A percentile compares a stretch with the other conserved stretches of the same genome.
These are phyloP conservation scores for Orgyia antiqua DNA, from an alignment of 2,888 invertebrate genomes.

Conservation along the genomic window DNA sequence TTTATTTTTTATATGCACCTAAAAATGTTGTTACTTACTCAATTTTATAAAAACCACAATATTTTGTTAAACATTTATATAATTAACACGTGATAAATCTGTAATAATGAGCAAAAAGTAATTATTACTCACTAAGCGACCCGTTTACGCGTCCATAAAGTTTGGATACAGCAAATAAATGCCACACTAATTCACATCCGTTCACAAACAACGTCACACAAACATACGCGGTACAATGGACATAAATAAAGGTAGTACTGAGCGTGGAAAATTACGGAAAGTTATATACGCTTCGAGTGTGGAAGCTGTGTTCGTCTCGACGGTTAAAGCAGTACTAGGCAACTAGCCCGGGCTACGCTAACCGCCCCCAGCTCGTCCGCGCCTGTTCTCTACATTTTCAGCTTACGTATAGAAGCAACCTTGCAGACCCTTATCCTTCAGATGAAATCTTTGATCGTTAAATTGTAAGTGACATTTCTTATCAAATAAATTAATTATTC, in stretches of 20 bases:
- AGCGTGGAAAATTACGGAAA: slow-evolving; percentile 47
- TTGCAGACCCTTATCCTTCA: slow-evolving; percentile 14
- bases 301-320: slow-evolving; percentile 40
- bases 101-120: too few relatives aligned
- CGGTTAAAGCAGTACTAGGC: slow-evolving; percentile 51
- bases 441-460: slow-evolving; percentile 2
- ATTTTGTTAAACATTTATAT: too few relatives aligned
- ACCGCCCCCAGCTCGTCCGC: slow-evolving; percentile 24
- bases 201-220: slow-evolving; percentile 17
- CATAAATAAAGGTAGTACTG: slow-evolving; percentile 15
- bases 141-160: slow-evolving; percentile 19
- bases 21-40: too few relatives aligned
- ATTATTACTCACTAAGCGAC: slow-evolving; percentile 21
- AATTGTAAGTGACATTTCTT: too few relatives aligned
- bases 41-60: too few relatives aligned
- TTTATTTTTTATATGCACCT: too few relatives aligned
- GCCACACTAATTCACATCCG: slow-evolving; percentile 24
- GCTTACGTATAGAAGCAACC: slow-evolving; percentile 19
- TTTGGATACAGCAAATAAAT: slow-evolving; percentile 20
- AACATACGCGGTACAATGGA: slow-evolving; percentile 17
- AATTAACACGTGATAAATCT: too few relatives aligned
- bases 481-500: too few relatives aligned
- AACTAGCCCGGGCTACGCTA: slow-evolving; percentile 40
- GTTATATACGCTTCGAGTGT: slow-evolving; percentile 21
- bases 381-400: slow-evolving; percentile 16